Base-by-base conservation (phyloP, 2,797 vertebrate species). In the Ceyx erithaca region DNA sequence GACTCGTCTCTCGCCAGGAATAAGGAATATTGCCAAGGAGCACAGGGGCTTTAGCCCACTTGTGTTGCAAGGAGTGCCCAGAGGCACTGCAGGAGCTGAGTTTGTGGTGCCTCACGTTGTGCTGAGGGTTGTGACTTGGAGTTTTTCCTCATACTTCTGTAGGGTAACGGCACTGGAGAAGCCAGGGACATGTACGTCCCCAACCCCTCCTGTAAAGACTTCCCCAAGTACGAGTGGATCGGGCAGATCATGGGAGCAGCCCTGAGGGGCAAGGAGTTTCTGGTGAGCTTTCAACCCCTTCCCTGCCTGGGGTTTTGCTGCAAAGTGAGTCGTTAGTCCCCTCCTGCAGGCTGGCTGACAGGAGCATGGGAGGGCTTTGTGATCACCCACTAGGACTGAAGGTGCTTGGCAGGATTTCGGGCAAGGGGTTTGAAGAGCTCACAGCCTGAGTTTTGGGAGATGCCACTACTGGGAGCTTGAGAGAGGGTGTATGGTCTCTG, bases 231-330 rank as follows among this genome's bases (percentile, higher is more conserved):
- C 0, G 98, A 99, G 91, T 99, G 99, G 99, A 99, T 99, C 0
- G 99, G 99, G 62, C 99, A 99, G 96, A 98, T 99, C 75, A 99
- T 99, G 99, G 99, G 99, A 37, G 99, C 99, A 43, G 99, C 99
- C 80, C 98, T 99, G 64, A 97, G 99, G 89, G 99, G 99, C 76
- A 99, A 99, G 95, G 99, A 99, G 95, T 99, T 99, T 95, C 96
- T 99, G 98, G 99, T 99, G 92, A 98, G 94, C 46, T 67, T 68
- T 66, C 69, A 83, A 3, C 6, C 18, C 7, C 1, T 0, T 49
- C 16, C 28, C 25, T 83, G 9, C 3, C 0, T n/a, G 20, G 57
- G 58, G 19, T 30, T 46, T 87, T 69, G 18, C 18, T 1, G 0
- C 22, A 59, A 72, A 82, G 41, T 26, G 46, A 85, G 18, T 68